A percentile compares a stretch with the other conserved stretches of the same genome.
Evolutionary conservation across 2,797 vertebrate genomes (phyloP).

Genomic region (Myotis vivesi): DNA sequence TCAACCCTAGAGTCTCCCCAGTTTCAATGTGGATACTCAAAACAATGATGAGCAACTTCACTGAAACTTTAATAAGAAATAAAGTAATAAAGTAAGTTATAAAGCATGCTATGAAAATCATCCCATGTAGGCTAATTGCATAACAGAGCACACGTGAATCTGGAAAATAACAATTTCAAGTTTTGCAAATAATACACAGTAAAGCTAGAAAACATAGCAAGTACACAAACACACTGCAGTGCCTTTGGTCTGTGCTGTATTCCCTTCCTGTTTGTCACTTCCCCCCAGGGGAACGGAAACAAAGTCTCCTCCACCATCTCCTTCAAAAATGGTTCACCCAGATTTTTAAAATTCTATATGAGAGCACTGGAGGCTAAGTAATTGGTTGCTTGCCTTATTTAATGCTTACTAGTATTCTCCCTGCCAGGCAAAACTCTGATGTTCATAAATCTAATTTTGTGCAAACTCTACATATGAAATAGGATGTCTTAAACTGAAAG

Average conservation of each 20-base stretch:
- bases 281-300: neutral
- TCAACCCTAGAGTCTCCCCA: neutral
- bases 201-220: neutral
- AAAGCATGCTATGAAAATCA: neutral
- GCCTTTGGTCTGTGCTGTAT: neutral
- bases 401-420: neutral
- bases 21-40: neutral
- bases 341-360: neutral
- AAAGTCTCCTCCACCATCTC: neutral
- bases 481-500: neutral
- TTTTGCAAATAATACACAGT: slow-evolving; percentile 1
- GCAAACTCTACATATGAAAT: neutral
- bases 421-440: neutral
- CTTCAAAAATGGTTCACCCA: neutral
- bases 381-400: neutral
- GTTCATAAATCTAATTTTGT: neutral
- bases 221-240: neutral
- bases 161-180: neutral
- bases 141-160: neutral
- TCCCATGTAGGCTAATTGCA: neutral
- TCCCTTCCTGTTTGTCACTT: neutral
- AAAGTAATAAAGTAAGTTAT: neutral
- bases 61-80: neutral
- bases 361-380: neutral
- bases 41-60: neutral